Conservation (phyloP, 2,888 invertebrate species). For the Zygogramma bicolorata region DNA sequence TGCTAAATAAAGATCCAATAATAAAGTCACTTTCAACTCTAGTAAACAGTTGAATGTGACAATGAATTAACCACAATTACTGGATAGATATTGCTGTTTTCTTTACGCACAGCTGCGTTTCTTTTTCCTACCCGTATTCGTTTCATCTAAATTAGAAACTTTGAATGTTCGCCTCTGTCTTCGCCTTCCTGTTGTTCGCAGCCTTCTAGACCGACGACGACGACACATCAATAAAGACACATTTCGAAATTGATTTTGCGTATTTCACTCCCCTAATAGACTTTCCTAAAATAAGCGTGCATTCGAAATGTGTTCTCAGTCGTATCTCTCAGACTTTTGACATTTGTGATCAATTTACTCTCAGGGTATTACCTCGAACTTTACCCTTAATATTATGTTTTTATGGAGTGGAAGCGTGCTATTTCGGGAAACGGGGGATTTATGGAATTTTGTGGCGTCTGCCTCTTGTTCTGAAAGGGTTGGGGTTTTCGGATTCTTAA, state of each 20-base stretch:
- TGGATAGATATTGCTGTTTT: too few species aligned
- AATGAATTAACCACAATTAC: too few species aligned
- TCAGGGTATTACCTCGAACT: conserved; percentile 30
- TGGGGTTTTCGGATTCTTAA: conserved; percentile 9
- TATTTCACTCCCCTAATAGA: conserved; percentile 35
- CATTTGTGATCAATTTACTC: conserved; percentile 58
- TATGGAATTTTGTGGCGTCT: conserved; percentile 36
- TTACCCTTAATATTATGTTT: conserved; percentile 33
- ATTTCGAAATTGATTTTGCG: conserved; percentile 53
- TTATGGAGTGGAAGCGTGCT: conserved; percentile 34
- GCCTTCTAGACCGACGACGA: too few species aligned
- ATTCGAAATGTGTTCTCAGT: conserved; percentile 47
- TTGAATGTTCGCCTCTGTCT: not conserved
- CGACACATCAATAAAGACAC: conserved; percentile 50
- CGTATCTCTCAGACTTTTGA: conserved; percentile 49
- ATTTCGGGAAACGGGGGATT: conserved; percentile 35
- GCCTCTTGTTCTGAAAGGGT: conserved; percentile 31
- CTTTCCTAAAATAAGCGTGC: conserved; percentile 57
- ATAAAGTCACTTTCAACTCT: too few species aligned
- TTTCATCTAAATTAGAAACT: conserved; percentile 11
- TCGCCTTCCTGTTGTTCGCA: not conserved
- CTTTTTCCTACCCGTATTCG: conserved; percentile 14
- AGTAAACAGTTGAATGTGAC: too few species aligned
- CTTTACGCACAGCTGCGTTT: not conserved
- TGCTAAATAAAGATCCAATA: too few species aligned